A percentile compares a stretch with the other conserved stretches of the same genome.
Evolutionary conservation across 2,888 invertebrate genomes (phyloP).

Genomic region (Noctua janthina): DNA sequence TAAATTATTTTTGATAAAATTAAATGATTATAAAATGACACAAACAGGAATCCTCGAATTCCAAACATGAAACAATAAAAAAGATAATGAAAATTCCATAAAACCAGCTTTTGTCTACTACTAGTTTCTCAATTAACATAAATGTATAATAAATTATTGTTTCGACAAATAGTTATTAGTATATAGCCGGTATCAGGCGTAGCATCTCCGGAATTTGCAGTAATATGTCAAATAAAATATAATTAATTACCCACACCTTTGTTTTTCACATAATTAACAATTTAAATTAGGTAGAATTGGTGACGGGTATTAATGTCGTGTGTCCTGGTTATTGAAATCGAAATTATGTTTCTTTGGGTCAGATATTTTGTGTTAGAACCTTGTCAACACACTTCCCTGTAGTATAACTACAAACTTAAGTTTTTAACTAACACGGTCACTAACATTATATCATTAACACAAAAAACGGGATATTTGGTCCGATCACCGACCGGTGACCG

Average conservation of each 20-base stretch:
- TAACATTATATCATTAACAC: too few relatives aligned
- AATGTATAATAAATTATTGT: conserved; percentile 84
- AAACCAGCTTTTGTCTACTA: conserved; percentile 84
- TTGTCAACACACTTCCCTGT: background rate
- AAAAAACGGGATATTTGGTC: too few relatives aligned
- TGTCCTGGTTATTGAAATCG: conserved; percentile 50
- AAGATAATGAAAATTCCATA: conserved; percentile 85
- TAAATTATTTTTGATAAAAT: conserved; percentile 41
- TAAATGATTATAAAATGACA: conserved; percentile 51
- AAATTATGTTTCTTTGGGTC: conserved; percentile 32
- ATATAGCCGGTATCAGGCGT: conserved; percentile 75
- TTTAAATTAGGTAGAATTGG: conserved; percentile 53
- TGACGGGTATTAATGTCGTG: conserved; percentile 35
- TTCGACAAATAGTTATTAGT: conserved; percentile 88
- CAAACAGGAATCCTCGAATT: conserved; percentile 73
- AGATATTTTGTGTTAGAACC: background rate
- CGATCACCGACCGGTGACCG: too few relatives aligned
- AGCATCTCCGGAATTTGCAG: conserved; percentile 79
- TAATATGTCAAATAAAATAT: conserved; percentile 75
- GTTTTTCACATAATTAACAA: conserved; percentile 66
- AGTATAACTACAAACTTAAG: background rate
- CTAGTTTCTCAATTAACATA: conserved; percentile 85
- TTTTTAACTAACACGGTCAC: too few relatives aligned
- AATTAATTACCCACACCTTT: conserved; percentile 80
- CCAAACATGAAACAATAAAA: conserved; percentile 84